Evolutionary conservation across 2,113 vertebrate species (phyloP).

Genomic region (Sinocyclocheilus anophthalmus): DNA sequence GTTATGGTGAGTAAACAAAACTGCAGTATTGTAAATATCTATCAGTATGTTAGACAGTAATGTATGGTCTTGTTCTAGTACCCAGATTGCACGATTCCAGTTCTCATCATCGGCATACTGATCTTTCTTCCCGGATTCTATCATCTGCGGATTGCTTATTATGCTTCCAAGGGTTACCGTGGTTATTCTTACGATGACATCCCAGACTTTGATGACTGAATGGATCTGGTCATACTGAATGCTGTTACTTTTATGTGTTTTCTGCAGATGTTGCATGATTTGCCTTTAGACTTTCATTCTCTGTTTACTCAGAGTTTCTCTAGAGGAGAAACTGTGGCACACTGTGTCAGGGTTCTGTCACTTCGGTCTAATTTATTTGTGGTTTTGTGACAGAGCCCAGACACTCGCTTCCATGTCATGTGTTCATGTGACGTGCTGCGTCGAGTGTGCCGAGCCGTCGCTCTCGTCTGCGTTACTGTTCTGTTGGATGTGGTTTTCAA

Average conservation of each 20-base stretch:
- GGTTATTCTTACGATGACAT: conserved; percentile 97
- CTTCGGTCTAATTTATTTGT: too few relatives aligned
- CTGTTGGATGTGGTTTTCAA: too few relatives aligned
- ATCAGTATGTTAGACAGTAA: not conserved
- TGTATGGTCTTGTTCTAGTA: conserved; percentile 70
- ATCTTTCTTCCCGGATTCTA: conserved; percentile 96
- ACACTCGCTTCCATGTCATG: too few relatives aligned
- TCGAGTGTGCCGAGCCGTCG: too few relatives aligned
- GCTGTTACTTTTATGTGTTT: not conserved
- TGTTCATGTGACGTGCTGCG: too few relatives aligned
- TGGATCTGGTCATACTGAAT: not conserved
- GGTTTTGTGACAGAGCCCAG: too few relatives aligned
- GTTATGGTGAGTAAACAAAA: conserved; percentile 80
- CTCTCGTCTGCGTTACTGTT: too few relatives aligned
- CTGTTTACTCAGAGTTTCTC: too few relatives aligned
- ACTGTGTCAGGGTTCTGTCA: not conserved
- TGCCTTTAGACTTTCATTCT: conserved; percentile 17
- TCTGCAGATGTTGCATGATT: conserved; percentile 30
- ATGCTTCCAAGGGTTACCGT: conserved; percentile 90
- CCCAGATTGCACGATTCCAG: conserved; percentile 86
- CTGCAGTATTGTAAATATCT: not conserved
- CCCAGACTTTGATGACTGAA: conserved; percentile 93
- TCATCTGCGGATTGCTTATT: conserved; percentile 94
- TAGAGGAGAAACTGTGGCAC: not conserved
- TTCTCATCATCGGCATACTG: conserved; percentile 91